Evolutionary conservation across 2,113 vertebrate genomes (phyloP), one percentile per base, ranked within the genome.

Genomic region (Onychostruthus taczanowskii): DNA sequence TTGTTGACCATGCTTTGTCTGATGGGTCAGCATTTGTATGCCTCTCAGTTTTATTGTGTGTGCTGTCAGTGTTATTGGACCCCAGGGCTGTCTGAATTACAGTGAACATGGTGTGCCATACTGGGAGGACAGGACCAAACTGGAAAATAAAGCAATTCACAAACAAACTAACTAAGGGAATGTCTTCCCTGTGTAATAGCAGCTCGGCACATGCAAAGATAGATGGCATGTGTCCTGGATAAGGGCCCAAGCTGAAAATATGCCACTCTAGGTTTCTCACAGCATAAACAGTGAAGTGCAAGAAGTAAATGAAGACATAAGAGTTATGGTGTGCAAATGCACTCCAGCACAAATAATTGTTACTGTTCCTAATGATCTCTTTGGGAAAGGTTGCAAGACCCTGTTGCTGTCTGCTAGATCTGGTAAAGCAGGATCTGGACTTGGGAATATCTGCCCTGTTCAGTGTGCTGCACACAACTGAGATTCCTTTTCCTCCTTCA

Each of bases 21-120:
- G 89, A 85, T 93, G 62, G 67, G 52, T 94, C 53, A 92, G 13
- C 73, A 53, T 75, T 94, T 94, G 46, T 90, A 66, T 87, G 69
- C 74, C 47, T 93, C 87, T 72, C 92, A 79, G 39, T 79, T 95
- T 96, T 95, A 94, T n/a, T 64, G 63, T 49, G 27, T n/a, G 13
- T 49, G 13, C 9, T 83, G 58, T 85, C 3, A 15, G 59, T 35
- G 39, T 24, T 30, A 75, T 72, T 85, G 75, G 76, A 62, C 44
- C 68, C 37, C 0, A 0, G 9, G n/a, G 44, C 35, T 43, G 16
- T 28, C 37, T 72, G 70, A 80, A 52, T 88, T 86, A 28, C 7
- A 72, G 61, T n/a, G 63, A 81, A 46, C 16, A 41, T 5, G 31
- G 14, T 12, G 17, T 67, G 41, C n/a, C 31, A 0, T 10, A 28